Base-by-base conservation (phyloP, 2,888 invertebrate genomes). In the Myopa tessellatipennis region DNA sequence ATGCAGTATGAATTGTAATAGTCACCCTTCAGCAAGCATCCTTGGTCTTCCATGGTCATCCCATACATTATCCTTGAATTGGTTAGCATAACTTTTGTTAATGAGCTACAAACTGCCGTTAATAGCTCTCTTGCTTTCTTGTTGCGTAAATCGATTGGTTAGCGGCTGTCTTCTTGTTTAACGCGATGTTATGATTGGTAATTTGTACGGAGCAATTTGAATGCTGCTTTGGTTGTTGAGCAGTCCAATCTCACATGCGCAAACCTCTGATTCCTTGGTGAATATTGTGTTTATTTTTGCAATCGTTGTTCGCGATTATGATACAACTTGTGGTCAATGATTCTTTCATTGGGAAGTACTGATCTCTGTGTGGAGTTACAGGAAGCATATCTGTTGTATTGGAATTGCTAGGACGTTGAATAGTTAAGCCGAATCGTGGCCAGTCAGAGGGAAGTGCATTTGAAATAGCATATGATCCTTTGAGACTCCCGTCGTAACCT, bases 341-440 rank as follows among this genome's bases (percentile, higher is more conserved):
- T 6, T 60, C 60, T 60, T 60, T 60, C 60, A 60, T 16, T 60
- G 60, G n/a, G n/a, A 60, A 60, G 60, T 60, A 60, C 60, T 60
- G 18, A 16, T 16, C 6, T 60, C 6, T 18, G 6, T 60, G 60
- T 60, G 6, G 60, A 60, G 60, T 18, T 6, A 60, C 16, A 18
- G n/a, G 6, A 60, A 60, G 6, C 60, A 60, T 60, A 6, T 16
- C 60, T 18, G 6, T 6, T 10, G 16, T 5, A 10, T 60, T 60
- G 60, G 60, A 16, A 60, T 18, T 60, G 60, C 8, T 18, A 60
- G 60, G 60, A 60, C 16, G 50, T 50, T 50, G 50, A 50, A 50
- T 8, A 50, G 50, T 50, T 8, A 12, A 50, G 12, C 6, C 6
- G 50, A 12, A 50, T 50, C 50, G 50, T 50, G n/a, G n/a, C n/a